A percentile compares a stretch with the other conserved stretches of the same genome.
Evolutionary conservation across 2,113 vertebrate genomes (phyloP).

Genomic region (Collichthys lucidus): DNA sequence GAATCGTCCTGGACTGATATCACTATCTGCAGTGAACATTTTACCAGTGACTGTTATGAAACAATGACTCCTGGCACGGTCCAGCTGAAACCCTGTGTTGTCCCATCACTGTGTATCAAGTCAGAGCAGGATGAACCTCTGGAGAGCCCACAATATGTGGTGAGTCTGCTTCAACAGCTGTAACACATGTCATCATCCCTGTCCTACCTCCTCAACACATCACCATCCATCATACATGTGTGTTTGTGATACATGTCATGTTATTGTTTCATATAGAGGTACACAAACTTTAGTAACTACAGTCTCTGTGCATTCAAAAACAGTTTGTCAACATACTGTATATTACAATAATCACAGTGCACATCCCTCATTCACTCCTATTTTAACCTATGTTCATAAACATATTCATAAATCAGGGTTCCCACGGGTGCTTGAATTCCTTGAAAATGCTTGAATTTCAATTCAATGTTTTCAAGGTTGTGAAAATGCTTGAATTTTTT

Average conservation of each 20-base stretch:
- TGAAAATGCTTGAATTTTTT: no score
- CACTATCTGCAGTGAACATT: slow-evolving; percentile 53
- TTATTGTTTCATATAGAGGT: no score
- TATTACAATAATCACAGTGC: not conserved
- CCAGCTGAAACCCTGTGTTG: slow-evolving; percentile 43
- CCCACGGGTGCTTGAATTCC: no score
- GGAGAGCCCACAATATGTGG: not conserved
- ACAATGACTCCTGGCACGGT: not conserved
- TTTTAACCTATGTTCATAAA: no score
- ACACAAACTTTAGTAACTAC: not conserved
- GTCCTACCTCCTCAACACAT: no score
- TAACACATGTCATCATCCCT: no score
- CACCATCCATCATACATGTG: no score
- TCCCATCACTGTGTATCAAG: slow-evolving; percentile 43
- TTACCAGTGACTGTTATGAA: slow-evolving; percentile 43
- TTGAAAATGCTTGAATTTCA: no score
- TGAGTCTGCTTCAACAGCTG: slow-evolving; percentile 1
- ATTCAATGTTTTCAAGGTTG: no score
- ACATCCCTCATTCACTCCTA: no score
- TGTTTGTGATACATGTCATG: no score
- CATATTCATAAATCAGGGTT: no score
- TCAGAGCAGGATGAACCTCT: slow-evolving; percentile 7
- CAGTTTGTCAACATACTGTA: not conserved
- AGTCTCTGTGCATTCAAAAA: not conserved
- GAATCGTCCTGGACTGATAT: slow-evolving; percentile 52